Percentiles rank a stretch among this genome's conserved stretches.
Conservation (phyloP, 2,113 vertebrate species). For the Boulengeromyrus knoepffleri region DNA sequence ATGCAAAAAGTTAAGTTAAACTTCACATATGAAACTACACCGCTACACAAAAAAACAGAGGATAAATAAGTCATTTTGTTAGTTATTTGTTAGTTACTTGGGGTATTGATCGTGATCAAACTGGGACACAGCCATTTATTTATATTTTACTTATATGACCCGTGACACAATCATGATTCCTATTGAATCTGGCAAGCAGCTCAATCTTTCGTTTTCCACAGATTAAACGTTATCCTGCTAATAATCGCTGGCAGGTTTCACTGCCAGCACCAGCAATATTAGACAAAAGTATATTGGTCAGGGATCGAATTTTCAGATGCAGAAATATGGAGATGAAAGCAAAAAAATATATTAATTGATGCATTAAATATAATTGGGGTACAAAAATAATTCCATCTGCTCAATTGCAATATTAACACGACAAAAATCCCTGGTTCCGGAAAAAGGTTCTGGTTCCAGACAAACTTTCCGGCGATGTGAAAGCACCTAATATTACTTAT, state of each 20-base stretch:
- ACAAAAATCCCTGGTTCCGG: background rate
- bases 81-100: background rate
- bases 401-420: background rate
- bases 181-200: background rate
- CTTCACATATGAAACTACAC: background rate
- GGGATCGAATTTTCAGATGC: background rate
- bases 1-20: background rate
- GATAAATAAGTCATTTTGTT: background rate
- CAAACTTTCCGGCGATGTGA: background rate
- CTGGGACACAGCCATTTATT: background rate
- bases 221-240: background rate
- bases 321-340: background rate
- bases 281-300: background rate
- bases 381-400: no score
- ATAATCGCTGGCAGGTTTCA: background rate
- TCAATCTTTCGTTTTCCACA: background rate
- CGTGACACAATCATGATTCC: background rate
- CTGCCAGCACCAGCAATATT: background rate
- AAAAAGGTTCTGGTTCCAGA: background rate
- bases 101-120: background rate
- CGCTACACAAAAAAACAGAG: background rate
- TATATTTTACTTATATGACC: background rate
- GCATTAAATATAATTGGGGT: background rate
- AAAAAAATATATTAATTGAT: background rate
- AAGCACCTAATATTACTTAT: background rate